Conservation (phyloP, 2,888 invertebrate species). For the Mesodorylaimus sp. region DNA sequence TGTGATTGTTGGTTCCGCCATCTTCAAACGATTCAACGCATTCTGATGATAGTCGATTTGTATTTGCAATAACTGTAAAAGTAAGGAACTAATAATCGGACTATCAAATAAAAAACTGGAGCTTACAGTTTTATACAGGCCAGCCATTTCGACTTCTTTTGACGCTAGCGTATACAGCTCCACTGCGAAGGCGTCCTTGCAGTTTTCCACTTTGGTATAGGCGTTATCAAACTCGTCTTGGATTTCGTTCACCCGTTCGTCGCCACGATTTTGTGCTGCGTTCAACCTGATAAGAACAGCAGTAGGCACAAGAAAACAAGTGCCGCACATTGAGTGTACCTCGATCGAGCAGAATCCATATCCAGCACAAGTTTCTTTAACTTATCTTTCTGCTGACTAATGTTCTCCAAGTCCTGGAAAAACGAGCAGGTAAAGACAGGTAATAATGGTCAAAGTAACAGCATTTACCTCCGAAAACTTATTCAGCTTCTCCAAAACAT, state of each 20-base stretch:
- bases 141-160: slow-evolving; percentile 65
- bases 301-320: too few species aligned
- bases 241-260: slow-evolving; percentile 52
- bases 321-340: too few species aligned
- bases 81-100: too few species aligned
- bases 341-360: slow-evolving; percentile 56
- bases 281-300: background rate
- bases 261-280: slow-evolving; percentile 29
- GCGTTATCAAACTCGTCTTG: slow-evolving; percentile 76
- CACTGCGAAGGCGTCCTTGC: slow-evolving; percentile 62
- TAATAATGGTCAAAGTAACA: too few species aligned
- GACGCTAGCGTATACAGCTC: slow-evolving; percentile 79
- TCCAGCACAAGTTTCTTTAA: slow-evolving; percentile 62
- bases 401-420: slow-evolving; percentile 51
- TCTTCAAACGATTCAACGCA: slow-evolving; percentile 54
- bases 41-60: slow-evolving; percentile 73
- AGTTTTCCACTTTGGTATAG: slow-evolving; percentile 64
- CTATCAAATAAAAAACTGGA: too few species aligned
- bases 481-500: slow-evolving; percentile 53
- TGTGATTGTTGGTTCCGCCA: slow-evolving; percentile 56
- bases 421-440: slow-evolving; percentile 2
- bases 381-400: slow-evolving; percentile 59
- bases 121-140: slow-evolving; percentile 5
- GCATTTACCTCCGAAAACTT: background rate
- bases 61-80: slow-evolving; percentile 54